A percentile compares a stretch with the other conserved stretches of the same genome.
These are phyloP conservation scores for Cyprinella venusta DNA, from an alignment of 2,797 vertebrate genomes.

Conservation along the genomic window DNA sequence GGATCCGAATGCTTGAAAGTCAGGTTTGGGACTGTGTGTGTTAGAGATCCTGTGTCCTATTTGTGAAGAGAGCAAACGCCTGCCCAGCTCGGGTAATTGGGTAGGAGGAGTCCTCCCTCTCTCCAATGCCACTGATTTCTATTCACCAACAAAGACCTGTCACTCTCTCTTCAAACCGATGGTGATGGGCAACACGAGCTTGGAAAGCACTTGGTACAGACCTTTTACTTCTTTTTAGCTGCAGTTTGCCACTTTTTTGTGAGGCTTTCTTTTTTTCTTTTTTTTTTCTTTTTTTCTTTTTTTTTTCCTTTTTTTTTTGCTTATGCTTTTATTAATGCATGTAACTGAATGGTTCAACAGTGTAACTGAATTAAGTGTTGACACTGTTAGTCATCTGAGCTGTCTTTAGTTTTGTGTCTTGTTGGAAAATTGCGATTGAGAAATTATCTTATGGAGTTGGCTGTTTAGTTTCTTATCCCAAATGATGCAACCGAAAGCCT, in stretches of 20 bases:
- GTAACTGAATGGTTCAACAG: neutral
- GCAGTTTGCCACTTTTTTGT: slow-evolving; percentile 9
- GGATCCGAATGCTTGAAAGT: slow-evolving; percentile 90
- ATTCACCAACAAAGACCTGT: slow-evolving; percentile 99
- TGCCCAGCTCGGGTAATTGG: slow-evolving; percentile 97
- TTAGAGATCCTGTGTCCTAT: slow-evolving; percentile 89
- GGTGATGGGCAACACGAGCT: slow-evolving; percentile 82
- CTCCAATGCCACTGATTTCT: slow-evolving; percentile 87
- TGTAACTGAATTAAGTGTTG: neutral
- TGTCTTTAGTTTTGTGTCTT: neutral
- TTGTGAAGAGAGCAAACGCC: slow-evolving; percentile 91
- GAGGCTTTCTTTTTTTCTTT: neutral
- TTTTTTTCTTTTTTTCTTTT: neutral
- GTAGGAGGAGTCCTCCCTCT: slow-evolving; percentile 94
- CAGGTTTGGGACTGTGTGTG: slow-evolving; percentile 92
- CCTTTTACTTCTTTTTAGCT: slow-evolving; percentile 68
- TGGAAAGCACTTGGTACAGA: slow-evolving; percentile 74
- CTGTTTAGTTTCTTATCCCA: neutral
- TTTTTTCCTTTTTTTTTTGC: neutral
- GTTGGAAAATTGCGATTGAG: neutral
- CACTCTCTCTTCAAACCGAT: slow-evolving; percentile 87
- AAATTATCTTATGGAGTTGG: neutral
- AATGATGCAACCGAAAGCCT: neutral
- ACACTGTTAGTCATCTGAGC: neutral
- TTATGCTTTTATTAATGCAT: neutral